phyloP scores from a whole-genome alignment of 2,888 invertebrate species.

The Strigamia transsilvanica region DNA sequence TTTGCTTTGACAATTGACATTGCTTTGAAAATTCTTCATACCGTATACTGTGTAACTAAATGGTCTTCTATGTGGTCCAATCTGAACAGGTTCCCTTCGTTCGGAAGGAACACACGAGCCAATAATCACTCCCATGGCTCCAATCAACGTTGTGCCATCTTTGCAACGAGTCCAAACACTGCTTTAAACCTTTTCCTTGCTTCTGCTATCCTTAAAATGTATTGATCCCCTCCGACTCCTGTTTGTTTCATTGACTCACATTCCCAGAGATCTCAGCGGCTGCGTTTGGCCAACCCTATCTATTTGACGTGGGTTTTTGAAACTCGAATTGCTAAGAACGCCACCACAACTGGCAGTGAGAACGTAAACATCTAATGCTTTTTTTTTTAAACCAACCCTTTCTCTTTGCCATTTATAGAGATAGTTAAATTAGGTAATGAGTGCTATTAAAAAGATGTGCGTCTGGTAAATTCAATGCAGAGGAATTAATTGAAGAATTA shows the following conservation, averaged over 20 bases:
- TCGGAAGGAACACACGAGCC: constrained; percentile 77
- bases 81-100: constrained; percentile 18
- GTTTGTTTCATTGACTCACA: constrained; percentile 38
- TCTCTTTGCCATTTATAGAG: background rate
- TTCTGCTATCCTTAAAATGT: constrained; percentile 24
- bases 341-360: constrained; percentile 13
- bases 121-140: constrained; percentile 75
- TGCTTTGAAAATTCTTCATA: constrained; percentile 2
- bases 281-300: constrained; percentile 40
- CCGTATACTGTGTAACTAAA: constrained; percentile 50
- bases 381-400: background rate
- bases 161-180: background rate
- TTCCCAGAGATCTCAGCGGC: constrained; percentile 39
- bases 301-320: constrained; percentile 15
- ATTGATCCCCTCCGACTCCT: constrained; percentile 20
- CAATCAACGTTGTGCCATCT: constrained; percentile 22
- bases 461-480: background rate
- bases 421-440: background rate
- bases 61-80: background rate
- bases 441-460: background rate
- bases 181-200: background rate
- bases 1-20: constrained; percentile 3
- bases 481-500: background rate
- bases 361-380: constrained; percentile 12
- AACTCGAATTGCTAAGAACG: constrained; percentile 12